These are phyloP conservation scores for Oryzias javanicus DNA, from an alignment of 2,113 vertebrate genomes.

Conservation along the genomic window DNA sequence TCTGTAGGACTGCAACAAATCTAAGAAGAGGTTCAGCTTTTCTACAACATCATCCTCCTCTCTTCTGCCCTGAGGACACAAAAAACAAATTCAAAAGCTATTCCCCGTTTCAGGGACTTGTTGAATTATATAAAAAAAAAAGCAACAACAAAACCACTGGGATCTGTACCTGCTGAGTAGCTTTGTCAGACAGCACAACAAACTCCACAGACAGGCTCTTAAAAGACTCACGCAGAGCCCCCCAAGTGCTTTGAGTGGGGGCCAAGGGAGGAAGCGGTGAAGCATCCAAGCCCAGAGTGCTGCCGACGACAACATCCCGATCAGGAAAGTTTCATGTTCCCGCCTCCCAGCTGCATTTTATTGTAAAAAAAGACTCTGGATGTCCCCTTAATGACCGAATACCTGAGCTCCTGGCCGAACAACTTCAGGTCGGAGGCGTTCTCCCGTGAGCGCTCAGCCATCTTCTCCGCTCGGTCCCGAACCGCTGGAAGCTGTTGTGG, in stretches of 20 bases:
- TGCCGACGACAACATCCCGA: conserved; percentile 55
- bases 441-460: conserved; percentile 87
- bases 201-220: conserved; percentile 94
- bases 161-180: conserved; percentile 86
- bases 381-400: conserved; percentile 26
- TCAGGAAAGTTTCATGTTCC: conserved; percentile 9
- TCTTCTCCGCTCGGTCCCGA: conserved; percentile 90
- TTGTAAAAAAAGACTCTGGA: conserved; percentile 12
- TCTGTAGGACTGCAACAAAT: conserved; percentile 95
- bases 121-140: too few species aligned
- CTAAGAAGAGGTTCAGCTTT: conserved; percentile 94
- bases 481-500: conserved; percentile 91
- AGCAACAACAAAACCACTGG: conserved; percentile 15
- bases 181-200: conserved; percentile 89
- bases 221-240: conserved; percentile 85
- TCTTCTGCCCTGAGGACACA: conserved; percentile 85
- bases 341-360: conserved; percentile 7
- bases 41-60: conserved; percentile 97
- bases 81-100: conserved; percentile 22
- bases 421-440: conserved; percentile 90
- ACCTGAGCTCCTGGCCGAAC: conserved; percentile 95
- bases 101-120: conserved; percentile 6
- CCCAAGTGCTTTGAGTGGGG: conserved; percentile 84
- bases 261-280: conserved; percentile 86
- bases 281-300: conserved; percentile 87